Evolutionary conservation across 2,888 invertebrate species (phyloP).

Genomic region (Spilosoma lubricipeda): DNA sequence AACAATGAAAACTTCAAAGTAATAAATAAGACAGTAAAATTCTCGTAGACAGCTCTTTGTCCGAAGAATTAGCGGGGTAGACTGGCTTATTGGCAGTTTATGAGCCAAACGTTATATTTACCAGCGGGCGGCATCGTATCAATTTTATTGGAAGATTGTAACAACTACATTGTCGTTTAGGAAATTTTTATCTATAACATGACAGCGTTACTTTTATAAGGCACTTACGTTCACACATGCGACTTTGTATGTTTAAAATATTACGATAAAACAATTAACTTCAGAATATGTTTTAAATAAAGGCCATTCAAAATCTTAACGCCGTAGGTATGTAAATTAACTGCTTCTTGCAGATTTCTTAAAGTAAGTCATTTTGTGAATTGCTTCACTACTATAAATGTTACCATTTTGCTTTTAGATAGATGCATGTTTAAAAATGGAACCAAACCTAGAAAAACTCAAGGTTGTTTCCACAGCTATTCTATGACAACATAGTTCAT

Average conservation of each 20-base stretch:
- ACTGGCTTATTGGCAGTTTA: constrained; percentile 65
- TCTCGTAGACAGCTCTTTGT: constrained; percentile 14
- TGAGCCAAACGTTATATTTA: constrained; percentile 69
- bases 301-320: not conserved
- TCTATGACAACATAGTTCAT: not conserved
- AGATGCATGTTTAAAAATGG: too few species aligned
- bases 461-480: too few species aligned
- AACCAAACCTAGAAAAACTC: too few species aligned
- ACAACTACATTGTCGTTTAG: constrained; percentile 31
- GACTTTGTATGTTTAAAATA: not conserved
- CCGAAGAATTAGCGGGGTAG: constrained; percentile 35
- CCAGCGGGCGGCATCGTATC: constrained; percentile 73
- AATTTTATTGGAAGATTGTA: constrained; percentile 67
- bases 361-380: too few species aligned
- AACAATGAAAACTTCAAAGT: constrained; percentile 7
- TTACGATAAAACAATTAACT: too few species aligned
- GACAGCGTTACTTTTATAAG: constrained; percentile 21
- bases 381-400: too few species aligned
- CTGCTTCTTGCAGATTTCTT: too few species aligned
- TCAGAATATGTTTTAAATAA: not conserved
- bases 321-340: too few species aligned
- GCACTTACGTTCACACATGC: not conserved
- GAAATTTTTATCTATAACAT: constrained; percentile 26
- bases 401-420: too few species aligned
- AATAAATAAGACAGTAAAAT: constrained; percentile 13